Percentiles rank a stretch among this genome's conserved stretches.
Evolutionary conservation across 2,888 invertebrate genomes (phyloP).

Genomic region (Protophormia terraenovae): DNA sequence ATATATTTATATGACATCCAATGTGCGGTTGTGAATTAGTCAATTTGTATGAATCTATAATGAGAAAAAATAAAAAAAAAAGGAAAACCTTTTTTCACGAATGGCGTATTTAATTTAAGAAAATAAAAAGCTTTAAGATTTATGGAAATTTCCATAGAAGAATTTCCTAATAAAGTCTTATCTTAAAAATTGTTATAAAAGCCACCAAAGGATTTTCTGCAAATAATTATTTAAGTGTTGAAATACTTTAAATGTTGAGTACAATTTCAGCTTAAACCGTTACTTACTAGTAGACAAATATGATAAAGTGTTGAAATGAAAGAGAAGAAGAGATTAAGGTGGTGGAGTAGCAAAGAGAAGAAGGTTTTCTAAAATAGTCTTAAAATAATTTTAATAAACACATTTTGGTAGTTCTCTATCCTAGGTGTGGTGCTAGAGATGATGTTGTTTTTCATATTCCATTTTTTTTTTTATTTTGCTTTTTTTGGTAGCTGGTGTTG

Average conservation of each 20-base stretch:
- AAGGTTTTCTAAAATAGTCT: background rate
- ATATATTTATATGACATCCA: too few species aligned
- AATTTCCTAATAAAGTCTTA: background rate
- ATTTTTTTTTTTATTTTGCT: too few species aligned
- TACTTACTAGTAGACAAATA: background rate
- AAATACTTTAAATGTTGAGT: background rate
- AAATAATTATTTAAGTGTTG: background rate
- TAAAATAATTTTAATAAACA: slow-evolving; percentile 18
- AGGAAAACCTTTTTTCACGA: background rate
- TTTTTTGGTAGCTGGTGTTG: background rate
- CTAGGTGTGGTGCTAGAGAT: background rate
- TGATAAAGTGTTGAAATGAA: background rate
- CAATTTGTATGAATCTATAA: background rate
- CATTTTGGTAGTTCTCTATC: background rate
- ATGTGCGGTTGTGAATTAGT: background rate
- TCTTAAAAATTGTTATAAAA: background rate
- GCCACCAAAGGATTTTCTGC: background rate
- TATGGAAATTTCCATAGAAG: background rate
- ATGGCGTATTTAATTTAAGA: background rate
- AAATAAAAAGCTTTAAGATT: background rate
- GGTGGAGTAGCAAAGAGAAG: background rate
- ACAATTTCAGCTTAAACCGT: background rate
- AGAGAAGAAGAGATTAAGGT: background rate
- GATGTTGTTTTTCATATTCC: background rate
- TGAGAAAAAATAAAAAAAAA: too few species aligned